phyloP scores from a whole-genome alignment of 2,888 invertebrate genomes.

The Meghimatium bilineatum region DNA sequence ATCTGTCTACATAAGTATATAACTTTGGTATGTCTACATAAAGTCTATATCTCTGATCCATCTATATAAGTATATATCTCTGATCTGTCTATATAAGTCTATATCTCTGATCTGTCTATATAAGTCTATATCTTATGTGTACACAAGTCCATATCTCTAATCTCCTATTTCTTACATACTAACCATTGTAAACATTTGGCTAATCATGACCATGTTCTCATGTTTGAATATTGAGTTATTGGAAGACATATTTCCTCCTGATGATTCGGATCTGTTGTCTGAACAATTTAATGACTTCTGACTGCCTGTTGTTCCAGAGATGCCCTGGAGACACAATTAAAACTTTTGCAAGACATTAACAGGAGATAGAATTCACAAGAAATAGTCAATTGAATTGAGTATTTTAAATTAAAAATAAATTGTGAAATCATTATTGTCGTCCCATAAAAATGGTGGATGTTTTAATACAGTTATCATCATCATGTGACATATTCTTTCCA shows the following conservation, averaged over 20 bases:
- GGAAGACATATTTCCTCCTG: slow-evolving; percentile 30
- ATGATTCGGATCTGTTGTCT: slow-evolving; percentile 36
- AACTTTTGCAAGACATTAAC: background rate
- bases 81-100: background rate
- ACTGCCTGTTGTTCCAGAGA: slow-evolving; percentile 29
- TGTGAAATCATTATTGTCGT: too few relatives aligned
- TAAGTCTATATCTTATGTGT: background rate
- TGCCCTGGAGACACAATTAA: background rate
- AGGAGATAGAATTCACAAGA: background rate
- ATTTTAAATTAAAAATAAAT: too few relatives aligned
- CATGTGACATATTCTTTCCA: too few relatives aligned
- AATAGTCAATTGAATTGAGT: too few relatives aligned
- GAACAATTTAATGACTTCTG: slow-evolving; percentile 30
- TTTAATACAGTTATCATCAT: too few relatives aligned
- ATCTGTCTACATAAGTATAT: background rate
- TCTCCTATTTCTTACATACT: background rate
- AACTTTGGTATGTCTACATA: background rate
- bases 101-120: background rate
- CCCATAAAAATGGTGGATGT: too few relatives aligned
- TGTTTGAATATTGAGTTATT: slow-evolving; percentile 19
- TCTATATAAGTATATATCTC: background rate
- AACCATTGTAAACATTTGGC: slow-evolving; percentile 43
- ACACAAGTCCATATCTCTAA: background rate
- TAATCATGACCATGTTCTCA: slow-evolving; percentile 46
- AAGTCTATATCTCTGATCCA: background rate